A percentile compares a stretch with the other conserved stretches of the same genome.
Conservation (phyloP, 1,140 invertebrate species). For the Hetaerina americana region DNA sequence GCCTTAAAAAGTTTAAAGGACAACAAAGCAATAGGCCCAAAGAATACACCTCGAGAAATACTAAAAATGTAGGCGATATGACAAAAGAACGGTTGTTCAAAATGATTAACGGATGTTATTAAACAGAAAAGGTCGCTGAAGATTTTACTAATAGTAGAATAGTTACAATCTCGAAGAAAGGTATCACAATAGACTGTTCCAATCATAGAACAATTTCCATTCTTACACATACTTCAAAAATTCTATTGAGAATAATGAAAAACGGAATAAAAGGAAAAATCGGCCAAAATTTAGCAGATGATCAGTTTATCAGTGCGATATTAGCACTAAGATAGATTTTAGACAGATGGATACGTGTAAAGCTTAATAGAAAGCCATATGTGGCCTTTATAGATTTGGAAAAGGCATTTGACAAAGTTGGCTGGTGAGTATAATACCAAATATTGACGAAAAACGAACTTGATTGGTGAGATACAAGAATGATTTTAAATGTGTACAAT, state of each 20-base stretch:
- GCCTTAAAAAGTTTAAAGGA: not conserved
- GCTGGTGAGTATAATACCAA: no score
- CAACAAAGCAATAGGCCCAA: not conserved
- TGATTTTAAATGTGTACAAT: conserved; percentile 10
- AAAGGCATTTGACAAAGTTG: no score
- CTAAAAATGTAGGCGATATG: not conserved
- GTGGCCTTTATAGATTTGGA: no score
- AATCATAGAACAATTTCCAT: not conserved
- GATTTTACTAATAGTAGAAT: not conserved
- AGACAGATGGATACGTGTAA: no score
- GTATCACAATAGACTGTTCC: not conserved
- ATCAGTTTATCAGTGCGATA: not conserved
- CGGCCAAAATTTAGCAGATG: not conserved
- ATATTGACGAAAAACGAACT: not conserved
- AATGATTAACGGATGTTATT: not conserved
- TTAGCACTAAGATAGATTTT: not conserved
- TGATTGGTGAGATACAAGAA: not conserved
- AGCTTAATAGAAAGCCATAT: no score
- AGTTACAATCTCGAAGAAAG: not conserved
- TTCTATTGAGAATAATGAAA: not conserved
- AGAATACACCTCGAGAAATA: not conserved
- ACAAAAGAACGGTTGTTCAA: not conserved
- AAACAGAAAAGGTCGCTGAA: not conserved
- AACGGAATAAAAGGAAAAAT: not conserved
- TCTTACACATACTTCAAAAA: not conserved